Base-by-base conservation (phyloP, 2,797 vertebrate species). In the Alfaro cultratus region DNA sequence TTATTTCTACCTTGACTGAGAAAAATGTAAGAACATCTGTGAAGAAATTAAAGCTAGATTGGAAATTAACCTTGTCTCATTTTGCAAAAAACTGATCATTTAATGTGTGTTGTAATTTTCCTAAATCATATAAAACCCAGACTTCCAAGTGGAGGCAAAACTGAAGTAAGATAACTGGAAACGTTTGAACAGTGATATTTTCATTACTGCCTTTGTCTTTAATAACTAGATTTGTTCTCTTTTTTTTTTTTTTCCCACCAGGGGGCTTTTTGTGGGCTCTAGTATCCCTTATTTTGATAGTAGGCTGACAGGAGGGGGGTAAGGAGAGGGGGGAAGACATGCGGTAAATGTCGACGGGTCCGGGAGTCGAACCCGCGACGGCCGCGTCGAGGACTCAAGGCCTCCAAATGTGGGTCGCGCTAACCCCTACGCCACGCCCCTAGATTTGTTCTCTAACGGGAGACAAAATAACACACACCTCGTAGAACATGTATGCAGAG, bases 401-500 rank as follows among this genome's bases (percentile, higher is more conserved):
- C n/a, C n/a, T n/a, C n/a, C n/a, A n/a, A n/a, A n/a, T n/a, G n/a
- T n/a, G n/a, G n/a, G n/a, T n/a, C n/a, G n/a, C n/a, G n/a, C n/a
- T n/a, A n/a, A n/a, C n/a, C n/a, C n/a, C n/a, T n/a, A n/a, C n/a
- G n/a, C n/a, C n/a, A n/a, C n/a, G n/a, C n/a, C n/a, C n/a, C 26
- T 70, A 13, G 39, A 70, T 43, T 70, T 70, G 39, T n/a, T 11
- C 23, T n/a, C 11, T 43, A 70, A 70, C 5, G 26, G 11, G 21
- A 43, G 67, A 12, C 26, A 55, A 55, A 55, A 55, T 4, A 72
- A 73, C 3, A 53, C 91, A 13, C 85, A 97, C 96, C 96, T 97
- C 95, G 0, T 92, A 85, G 87, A 96, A 96, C 94, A 96, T 92
- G 82, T 95, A 96, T 60, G 83, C 91, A 0, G 95, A 95, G 39